Evolutionary conservation across 2,888 invertebrate species (phyloP), one percentile per base, ranked within the genome.

Genomic region (Chirona hameri): DNA sequence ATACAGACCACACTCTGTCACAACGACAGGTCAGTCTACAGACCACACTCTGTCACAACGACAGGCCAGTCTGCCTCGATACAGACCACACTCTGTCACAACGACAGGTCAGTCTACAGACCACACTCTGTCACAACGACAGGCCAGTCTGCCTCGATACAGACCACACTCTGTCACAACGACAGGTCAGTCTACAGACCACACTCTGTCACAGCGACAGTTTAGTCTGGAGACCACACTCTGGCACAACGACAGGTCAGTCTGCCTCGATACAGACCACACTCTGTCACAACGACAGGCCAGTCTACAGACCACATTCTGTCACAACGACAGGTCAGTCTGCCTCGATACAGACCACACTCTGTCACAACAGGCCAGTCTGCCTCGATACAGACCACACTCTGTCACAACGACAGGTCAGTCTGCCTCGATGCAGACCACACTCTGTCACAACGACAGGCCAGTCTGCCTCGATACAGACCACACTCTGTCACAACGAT

Each of bases 221-320:
- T 89, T 76, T 29, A 1, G 72, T 21, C 65, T n/a, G n/a, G n/a
- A n/a, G n/a, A n/a, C n/a, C n/a, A n/a, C n/a, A n/a, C n/a, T n/a
- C n/a, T n/a, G n/a, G n/a, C 90, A 91, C 86, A 89, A 90, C 85
- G 91, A 91, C 86, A 87, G 90, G 89, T n/a, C n/a, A n/a, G n/a
- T n/a, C n/a, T 27, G 88, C 88, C 81, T 87, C 87, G n/a, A 87
- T 90, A 3, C 87, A 88, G 12, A 88, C 87, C 0, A 87, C 88
- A 79, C 86, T 91, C 12, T 86, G 87, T 81, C 90, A 91, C 86
- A 89, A 90, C 85, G 91, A 91, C 86, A 87, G 90, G 89, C 39
- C 39, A 1, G 72, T 21, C 65, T n/a, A n/a, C n/a, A n/a, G n/a
- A n/a, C n/a, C n/a, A n/a, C n/a, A n/a, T n/a, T n/a, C n/a, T n/a